These are phyloP conservation scores for Pterostichus madidus DNA, from an alignment of 2,888 invertebrate species.

Conservation along the genomic window DNA sequence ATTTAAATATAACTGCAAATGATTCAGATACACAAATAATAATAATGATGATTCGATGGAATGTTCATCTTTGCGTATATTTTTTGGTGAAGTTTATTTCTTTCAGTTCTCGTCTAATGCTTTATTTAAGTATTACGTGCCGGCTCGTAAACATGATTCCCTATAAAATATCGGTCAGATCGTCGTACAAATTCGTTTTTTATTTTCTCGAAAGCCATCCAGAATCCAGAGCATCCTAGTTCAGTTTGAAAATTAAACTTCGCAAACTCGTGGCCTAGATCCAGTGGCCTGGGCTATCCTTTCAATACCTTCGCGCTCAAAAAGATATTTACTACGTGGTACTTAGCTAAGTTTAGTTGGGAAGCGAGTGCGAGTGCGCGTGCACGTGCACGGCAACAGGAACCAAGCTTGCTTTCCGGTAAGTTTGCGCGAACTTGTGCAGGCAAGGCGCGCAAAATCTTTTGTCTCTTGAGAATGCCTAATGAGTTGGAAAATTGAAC, in stretches of 20 bases:
- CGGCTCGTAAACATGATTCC: slow-evolving; percentile 18
- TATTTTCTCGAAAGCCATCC: slow-evolving; percentile 29
- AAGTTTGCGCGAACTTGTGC: slow-evolving; percentile 38
- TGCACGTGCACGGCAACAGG: neutral
- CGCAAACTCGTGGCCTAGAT: slow-evolving; percentile 47
- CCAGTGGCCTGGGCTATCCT: slow-evolving; percentile 20
- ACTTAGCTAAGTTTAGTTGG: slow-evolving; percentile 51
- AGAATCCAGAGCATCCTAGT: slow-evolving; percentile 35
- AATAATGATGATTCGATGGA: no score
- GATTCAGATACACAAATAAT: no score
- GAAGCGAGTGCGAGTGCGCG: neutral
- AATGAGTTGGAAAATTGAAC: slow-evolving; percentile 50
- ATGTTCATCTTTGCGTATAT: neutral
- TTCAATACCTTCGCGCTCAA: slow-evolving; percentile 48
- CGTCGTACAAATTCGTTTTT: slow-evolving; percentile 37
- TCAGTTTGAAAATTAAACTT: slow-evolving; percentile 54
- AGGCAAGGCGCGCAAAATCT: neutral
- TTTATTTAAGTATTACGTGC: slow-evolving; percentile 35
- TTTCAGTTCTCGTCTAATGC: neutral
- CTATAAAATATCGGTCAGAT: slow-evolving; percentile 35
- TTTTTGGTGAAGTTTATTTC: neutral
- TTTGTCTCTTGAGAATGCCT: slow-evolving; percentile 44
- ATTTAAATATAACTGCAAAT: no score
- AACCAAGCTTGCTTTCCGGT: neutral
- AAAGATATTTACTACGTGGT: slow-evolving; percentile 57